Conservation (phyloP, 2,797 vertebrate species). For the Cygnus olor region DNA sequence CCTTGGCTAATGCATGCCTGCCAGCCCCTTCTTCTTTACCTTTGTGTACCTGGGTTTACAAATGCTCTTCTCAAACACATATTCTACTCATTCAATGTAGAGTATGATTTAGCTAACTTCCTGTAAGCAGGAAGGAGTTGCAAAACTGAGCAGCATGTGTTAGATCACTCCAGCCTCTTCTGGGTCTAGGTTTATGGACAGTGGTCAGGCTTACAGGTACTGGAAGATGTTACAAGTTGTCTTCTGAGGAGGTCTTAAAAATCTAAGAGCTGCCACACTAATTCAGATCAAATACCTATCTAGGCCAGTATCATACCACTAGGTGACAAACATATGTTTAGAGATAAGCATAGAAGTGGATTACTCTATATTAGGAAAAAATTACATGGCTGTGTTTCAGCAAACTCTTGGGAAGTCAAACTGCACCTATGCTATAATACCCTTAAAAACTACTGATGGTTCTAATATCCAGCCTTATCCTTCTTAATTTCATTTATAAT, state of each 20-base stretch:
- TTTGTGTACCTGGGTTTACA: not conserved
- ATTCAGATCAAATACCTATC: not conserved
- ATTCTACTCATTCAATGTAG: not conserved
- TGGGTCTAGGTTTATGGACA: not conserved
- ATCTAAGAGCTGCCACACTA: not conserved
- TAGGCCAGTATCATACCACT: not conserved
- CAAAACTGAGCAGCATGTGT: not conserved
- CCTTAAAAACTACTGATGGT: not conserved
- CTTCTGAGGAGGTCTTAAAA: not conserved
- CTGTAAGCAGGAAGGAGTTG: no score
- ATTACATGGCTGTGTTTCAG: not conserved
- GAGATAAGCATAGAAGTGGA: not conserved
- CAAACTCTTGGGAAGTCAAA: not conserved
- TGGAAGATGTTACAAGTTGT: not conserved
- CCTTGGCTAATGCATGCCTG: not conserved
- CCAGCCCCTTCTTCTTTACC: not conserved
- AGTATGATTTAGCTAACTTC: fast-evolving
- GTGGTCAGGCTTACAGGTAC: not conserved
- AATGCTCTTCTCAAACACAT: not conserved
- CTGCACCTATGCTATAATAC: fast-evolving
- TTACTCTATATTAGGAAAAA: not conserved
- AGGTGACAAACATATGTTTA: not conserved
- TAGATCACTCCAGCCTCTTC: not conserved
- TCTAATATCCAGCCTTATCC: not conserved
- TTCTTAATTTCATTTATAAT: not conserved